These are phyloP conservation scores for Lypha dubia DNA, from an alignment of 2,888 invertebrate species.

Conservation along the genomic window DNA sequence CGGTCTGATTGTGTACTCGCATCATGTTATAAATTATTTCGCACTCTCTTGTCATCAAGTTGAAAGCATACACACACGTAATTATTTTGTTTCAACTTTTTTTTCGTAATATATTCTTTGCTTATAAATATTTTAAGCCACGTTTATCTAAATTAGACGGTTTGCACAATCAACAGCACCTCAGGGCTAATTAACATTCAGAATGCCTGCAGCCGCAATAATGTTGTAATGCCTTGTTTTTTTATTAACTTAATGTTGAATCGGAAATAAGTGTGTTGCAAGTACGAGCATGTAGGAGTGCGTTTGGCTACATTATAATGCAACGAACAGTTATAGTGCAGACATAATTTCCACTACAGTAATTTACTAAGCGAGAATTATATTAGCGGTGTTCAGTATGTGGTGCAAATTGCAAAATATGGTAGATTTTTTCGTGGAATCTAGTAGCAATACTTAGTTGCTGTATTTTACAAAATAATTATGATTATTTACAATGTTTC, in stretches of 20 bases:
- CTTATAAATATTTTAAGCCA: neutral
- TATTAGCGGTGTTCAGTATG: too few relatives aligned
- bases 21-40: neutral
- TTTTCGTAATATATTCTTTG: neutral
- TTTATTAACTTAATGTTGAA: slow-evolving; percentile 27
- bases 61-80: slow-evolving; percentile 7
- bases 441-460: too few relatives aligned
- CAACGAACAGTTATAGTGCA: neutral
- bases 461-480: too few relatives aligned
- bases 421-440: too few relatives aligned
- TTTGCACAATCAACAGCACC: neutral
- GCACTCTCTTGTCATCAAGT: neutral
- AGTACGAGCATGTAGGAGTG: neutral
- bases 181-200: slow-evolving; percentile 34
- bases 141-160: neutral
- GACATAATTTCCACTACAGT: too few relatives aligned
- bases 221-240: slow-evolving; percentile 26
- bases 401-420: too few relatives aligned
- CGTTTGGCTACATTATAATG: slow-evolving; percentile 15
- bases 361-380: too few relatives aligned
- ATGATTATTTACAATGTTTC: too few relatives aligned
- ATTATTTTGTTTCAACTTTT: neutral
- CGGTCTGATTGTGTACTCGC: neutral
- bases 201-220: slow-evolving; percentile 8
- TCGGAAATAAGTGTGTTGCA: slow-evolving; percentile 24